Evolutionary conservation across 2,113 vertebrate species (phyloP), one percentile per base, ranked within the genome.

Genomic region (Channa maculata): DNA sequence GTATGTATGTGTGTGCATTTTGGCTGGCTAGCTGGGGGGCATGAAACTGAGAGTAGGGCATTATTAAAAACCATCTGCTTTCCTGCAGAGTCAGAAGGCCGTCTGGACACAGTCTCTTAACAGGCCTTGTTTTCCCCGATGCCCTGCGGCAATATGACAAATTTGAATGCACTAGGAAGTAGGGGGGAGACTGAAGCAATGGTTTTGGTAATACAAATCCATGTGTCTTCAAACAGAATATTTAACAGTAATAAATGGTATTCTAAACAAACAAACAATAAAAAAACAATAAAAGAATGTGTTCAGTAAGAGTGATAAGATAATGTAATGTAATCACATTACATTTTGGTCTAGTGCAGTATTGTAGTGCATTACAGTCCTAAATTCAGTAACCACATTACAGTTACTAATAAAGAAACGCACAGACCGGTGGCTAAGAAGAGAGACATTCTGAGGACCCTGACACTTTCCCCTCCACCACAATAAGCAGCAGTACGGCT

Each of bases 61-160:
- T 91, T 90, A 87, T 92, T 90, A 89, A 90, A 91, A 89, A 91
- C 83, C 89, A 88, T 87, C 87, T 89, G 87, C 82, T 90, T 88
- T 86, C 75, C 80, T 80, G 80, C 83, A 83, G 86, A 90, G 88
- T 91, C 86, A 91, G 88, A 87, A 84, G 84, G 84, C 87, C 60
- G 80, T 79, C 88, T 90, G 83, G 86, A 86, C 80, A 88, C 75
- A 74, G 82, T 87, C 86, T 89, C 89, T 80, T 89, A 92, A 83
- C 84, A 89, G 85, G 77, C 82, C 72, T 87, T 88, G 86, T 88
- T 87, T 92, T 90, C 63, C 75, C 71, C 58, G 63, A 72, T 43
- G 60, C 83, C 90, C 82, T 43, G 54, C 84, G 88, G 90, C 88
- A 60, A 71, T 63, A 70, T 58, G 75, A 81, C 77, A 82, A 65